Evolutionary conservation across 2,888 invertebrate species (phyloP).

Genomic region (Theristus sp.): DNA sequence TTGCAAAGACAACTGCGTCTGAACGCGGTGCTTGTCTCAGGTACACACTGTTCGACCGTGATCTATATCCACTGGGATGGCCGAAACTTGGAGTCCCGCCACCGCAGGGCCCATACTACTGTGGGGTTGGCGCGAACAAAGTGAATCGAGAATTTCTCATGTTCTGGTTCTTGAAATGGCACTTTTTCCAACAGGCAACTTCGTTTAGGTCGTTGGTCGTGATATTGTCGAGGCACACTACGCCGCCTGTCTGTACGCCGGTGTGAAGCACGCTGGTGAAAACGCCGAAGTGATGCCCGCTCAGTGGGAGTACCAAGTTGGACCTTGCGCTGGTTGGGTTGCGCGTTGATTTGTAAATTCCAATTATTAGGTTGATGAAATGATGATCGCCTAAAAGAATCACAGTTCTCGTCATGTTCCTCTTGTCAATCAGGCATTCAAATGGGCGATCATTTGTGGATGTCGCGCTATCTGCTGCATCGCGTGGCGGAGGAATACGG

Average conservation of each 20-base stretch:
- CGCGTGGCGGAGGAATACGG: constrained; percentile 35
- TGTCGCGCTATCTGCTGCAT: constrained; percentile 33
- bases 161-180: no score
- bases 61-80: constrained; percentile 11
- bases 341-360: no score
- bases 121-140: constrained; percentile 83
- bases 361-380: no score
- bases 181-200: no score
- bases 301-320: constrained; percentile 39
- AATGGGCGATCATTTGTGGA: constrained; percentile 37
- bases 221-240: constrained; percentile 90
- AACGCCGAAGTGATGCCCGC: constrained; percentile 96
- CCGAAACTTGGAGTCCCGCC: constrained; percentile 10
- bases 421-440: constrained; percentile 33
- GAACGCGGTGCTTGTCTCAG: no score
- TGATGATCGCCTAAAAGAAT: no score
- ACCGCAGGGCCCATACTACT: constrained; percentile 56
- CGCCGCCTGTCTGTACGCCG: constrained; percentile 71
- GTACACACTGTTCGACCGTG: constrained; percentile 33
- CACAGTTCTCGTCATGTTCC: no score
- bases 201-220: constrained; percentile 76
- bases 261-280: constrained; percentile 68
- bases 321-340: constrained; percentile 36
- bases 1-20: no score
- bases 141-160: no score